Conservation (phyloP, 2,888 invertebrate genomes). For the Trichogramma dendrolimi region DNA sequence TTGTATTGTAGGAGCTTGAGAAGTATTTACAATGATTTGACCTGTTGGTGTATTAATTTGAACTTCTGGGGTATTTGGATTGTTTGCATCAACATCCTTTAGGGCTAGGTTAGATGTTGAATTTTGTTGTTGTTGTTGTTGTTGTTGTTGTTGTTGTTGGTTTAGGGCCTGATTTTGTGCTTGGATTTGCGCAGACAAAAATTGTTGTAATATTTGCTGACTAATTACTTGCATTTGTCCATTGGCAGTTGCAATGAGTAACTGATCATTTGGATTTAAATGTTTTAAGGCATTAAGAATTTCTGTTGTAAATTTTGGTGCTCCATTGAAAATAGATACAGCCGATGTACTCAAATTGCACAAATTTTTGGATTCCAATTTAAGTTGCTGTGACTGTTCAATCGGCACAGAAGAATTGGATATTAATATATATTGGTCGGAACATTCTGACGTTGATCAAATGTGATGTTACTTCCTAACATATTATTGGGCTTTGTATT, state of each 20-base stretch:
- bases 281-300: slow-evolving; percentile 49
- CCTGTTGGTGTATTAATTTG: slow-evolving; percentile 51
- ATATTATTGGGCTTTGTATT: slow-evolving; percentile 30
- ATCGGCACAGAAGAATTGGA: slow-evolving; percentile 38
- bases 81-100: slow-evolving; percentile 45
- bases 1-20: slow-evolving; percentile 50
- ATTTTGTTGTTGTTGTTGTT: slow-evolving; percentile 37
- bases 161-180: slow-evolving; percentile 35
- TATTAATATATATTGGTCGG: slow-evolving; percentile 46
- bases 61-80: slow-evolving; percentile 47
- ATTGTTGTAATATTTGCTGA: slow-evolving; percentile 48
- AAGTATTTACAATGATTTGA: slow-evolving; percentile 51
- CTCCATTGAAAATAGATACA: slow-evolving; percentile 46
- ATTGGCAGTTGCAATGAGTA: slow-evolving; percentile 48
- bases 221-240: slow-evolving; percentile 51
- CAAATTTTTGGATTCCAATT: slow-evolving; percentile 31
- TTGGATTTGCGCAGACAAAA: slow-evolving; percentile 46
- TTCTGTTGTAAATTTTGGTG: slow-evolving; percentile 49
- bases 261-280: slow-evolving; percentile 49
- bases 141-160: slow-evolving; percentile 15
- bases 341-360: slow-evolving; percentile 44
- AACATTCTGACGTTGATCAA: slow-evolving; percentile 34
- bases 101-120: slow-evolving; percentile 50
- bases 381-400: slow-evolving; percentile 22
- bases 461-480: slow-evolving; percentile 18